phyloP scores from a whole-genome alignment of 2,113 vertebrate genomes.

The Prionailurus viverrinus region DNA sequence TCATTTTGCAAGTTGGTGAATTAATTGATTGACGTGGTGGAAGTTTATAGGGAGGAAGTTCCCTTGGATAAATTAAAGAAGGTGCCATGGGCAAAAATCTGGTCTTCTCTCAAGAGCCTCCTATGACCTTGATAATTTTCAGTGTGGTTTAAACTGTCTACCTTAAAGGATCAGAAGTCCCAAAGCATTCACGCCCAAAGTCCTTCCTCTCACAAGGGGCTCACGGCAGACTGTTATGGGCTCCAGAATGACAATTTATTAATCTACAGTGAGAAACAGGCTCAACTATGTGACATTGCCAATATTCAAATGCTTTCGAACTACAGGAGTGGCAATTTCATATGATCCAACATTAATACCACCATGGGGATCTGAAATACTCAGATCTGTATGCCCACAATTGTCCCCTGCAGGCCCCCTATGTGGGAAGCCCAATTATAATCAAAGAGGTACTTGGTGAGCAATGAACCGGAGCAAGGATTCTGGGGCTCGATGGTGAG shows the following conservation, averaged over 20 bases:
- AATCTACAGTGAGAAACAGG: not conserved
- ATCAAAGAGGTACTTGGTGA: slow-evolving; percentile 10
- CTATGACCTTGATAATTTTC: not conserved
- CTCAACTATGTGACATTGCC: not conserved
- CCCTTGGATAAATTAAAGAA: not conserved
- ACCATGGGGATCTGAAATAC: not conserved
- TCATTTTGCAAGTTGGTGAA: not conserved
- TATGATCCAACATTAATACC: not conserved
- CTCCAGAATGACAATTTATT: too few species aligned
- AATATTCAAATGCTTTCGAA: not conserved
- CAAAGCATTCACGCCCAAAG: not conserved
- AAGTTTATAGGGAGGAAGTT: fast-evolving
- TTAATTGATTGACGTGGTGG: not conserved
- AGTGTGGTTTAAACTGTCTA: not conserved
- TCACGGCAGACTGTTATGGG: fast-evolving
- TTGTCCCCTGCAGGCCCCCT: not conserved
- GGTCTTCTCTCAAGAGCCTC: not conserved
- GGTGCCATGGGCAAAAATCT: fast-evolving
- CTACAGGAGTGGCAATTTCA: not conserved
- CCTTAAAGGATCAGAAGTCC: not conserved
- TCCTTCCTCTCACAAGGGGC: not conserved
- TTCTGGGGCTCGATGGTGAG: not conserved
- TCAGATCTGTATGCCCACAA: not conserved
- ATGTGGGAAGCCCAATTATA: not conserved
- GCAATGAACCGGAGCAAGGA: not conserved